Percentiles rank a stretch among this genome's conserved stretches.
These are phyloP conservation scores for Hypocryptadius cinnamomeus DNA, from an alignment of 2,113 vertebrate species.

Conservation along the genomic window DNA sequence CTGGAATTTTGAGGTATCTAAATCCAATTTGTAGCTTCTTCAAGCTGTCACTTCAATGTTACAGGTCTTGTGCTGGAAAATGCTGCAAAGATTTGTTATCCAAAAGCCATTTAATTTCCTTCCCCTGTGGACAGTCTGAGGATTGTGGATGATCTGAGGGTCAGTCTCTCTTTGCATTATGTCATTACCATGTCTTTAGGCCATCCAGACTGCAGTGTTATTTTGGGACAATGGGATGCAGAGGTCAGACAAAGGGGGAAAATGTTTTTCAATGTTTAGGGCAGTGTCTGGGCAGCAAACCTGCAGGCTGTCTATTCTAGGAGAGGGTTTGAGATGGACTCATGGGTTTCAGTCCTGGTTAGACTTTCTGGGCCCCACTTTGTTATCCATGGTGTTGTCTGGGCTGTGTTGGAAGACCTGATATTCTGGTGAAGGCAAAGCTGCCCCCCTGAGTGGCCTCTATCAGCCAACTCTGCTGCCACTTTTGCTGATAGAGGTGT, in stretches of 20 bases:
- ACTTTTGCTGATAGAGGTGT: neutral
- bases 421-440: neutral
- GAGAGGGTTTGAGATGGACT: neutral
- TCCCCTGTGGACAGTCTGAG: neutral
- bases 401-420: neutral
- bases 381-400: accelerated
- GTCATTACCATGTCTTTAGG: neutral
- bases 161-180: neutral
- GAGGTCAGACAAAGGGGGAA: accelerated
- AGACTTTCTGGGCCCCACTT: neutral
- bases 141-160: neutral
- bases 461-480: accelerated
- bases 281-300: neutral
- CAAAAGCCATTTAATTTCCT: neutral
- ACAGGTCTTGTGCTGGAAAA: neutral
- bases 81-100: neutral
- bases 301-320: neutral
- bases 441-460: neutral
- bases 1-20: neutral
- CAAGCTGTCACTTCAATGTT: neutral
- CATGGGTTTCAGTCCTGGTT: neutral
- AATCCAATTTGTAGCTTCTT: neutral
- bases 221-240: neutral
- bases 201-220: neutral
- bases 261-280: neutral